A percentile compares a stretch with the other conserved stretches of the same genome.
phyloP scores from a whole-genome alignment of 2,797 vertebrate species.

The Podarcis lilfordi region DNA sequence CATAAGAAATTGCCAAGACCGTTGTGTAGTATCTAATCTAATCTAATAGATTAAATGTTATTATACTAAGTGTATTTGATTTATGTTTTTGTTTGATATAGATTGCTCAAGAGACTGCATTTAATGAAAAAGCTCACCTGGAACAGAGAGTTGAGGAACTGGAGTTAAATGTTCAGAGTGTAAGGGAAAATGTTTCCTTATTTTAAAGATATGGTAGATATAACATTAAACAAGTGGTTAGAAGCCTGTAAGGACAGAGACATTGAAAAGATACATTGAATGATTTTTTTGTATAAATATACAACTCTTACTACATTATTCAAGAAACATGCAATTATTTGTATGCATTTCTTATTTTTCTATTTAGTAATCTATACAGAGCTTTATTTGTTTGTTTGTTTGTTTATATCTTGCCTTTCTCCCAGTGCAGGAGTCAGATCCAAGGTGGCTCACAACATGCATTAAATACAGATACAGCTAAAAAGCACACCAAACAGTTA shows the following conservation, averaged over 20 bases:
- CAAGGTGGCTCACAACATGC: no score
- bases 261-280: neutral
- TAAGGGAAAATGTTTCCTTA: conserved; percentile 61
- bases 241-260: neutral
- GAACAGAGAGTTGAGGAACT: conserved; percentile 85
- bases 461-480: no score
- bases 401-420: no score
- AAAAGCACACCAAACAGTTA: no score
- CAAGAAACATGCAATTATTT: neutral
- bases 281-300: neutral
- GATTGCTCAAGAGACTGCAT: conserved; percentile 83
- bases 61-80: neutral
- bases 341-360: neutral
- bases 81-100: conserved; percentile 61
- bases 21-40: neutral
- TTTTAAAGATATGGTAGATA: conserved; percentile 31
- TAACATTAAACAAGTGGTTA: neutral
- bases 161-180: conserved; percentile 77
- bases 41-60: conserved; percentile 17
- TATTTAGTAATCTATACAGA: neutral
- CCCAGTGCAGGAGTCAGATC: no score
- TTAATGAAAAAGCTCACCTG: conserved; percentile 83
- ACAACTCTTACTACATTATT: neutral
- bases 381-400: neutral
- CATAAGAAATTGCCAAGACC: conserved; percentile 31